These are phyloP conservation scores for Drosophila niveifrons DNA, from an alignment of 2,888 invertebrate genomes.

Conservation along the genomic window DNA sequence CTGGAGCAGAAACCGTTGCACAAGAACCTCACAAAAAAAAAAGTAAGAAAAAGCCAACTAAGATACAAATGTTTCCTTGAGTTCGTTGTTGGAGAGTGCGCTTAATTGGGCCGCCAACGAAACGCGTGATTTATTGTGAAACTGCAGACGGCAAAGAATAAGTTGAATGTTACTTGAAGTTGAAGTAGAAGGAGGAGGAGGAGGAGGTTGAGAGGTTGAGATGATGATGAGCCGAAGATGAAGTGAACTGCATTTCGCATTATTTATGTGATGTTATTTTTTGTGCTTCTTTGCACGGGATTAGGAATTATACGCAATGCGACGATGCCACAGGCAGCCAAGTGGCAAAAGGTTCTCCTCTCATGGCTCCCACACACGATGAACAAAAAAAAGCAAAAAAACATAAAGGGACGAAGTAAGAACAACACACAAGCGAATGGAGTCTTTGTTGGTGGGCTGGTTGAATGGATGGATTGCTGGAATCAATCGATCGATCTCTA, in stretches of 20 bases:
- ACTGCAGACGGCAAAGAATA: slow-evolving; percentile 22
- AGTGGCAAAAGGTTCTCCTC: slow-evolving; percentile 37
- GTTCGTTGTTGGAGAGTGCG: slow-evolving; percentile 37
- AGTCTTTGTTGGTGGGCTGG: slow-evolving; percentile 57
- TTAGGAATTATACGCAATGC: slow-evolving; percentile 75
- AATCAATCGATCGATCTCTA: slow-evolving; percentile 44
- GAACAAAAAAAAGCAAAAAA: slow-evolving; percentile 3
- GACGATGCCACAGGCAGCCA: not conserved
- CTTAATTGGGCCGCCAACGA: slow-evolving; percentile 73
- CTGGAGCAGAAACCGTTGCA: slow-evolving; percentile 29
- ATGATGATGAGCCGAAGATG: slow-evolving; percentile 26
- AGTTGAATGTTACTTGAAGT: slow-evolving; percentile 13
- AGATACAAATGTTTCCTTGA: not conserved
- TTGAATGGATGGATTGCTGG: slow-evolving; percentile 14
- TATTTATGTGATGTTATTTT: slow-evolving; percentile 79
- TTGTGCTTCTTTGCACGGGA: slow-evolving; percentile 68
- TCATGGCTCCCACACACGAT: slow-evolving; percentile 35
- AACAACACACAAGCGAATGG: not conserved
- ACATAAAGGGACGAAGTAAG: not conserved
- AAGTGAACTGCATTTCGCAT: slow-evolving; percentile 48
- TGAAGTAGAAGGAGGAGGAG: slow-evolving; percentile 31
- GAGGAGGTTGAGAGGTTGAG: slow-evolving; percentile 30
- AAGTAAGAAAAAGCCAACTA: not conserved
- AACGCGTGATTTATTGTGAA: slow-evolving; percentile 76
- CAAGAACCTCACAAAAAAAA: slow-evolving; percentile 14